Conservation (phyloP, 2,888 invertebrate genomes). For the Drosophila parthenogenetica region DNA sequence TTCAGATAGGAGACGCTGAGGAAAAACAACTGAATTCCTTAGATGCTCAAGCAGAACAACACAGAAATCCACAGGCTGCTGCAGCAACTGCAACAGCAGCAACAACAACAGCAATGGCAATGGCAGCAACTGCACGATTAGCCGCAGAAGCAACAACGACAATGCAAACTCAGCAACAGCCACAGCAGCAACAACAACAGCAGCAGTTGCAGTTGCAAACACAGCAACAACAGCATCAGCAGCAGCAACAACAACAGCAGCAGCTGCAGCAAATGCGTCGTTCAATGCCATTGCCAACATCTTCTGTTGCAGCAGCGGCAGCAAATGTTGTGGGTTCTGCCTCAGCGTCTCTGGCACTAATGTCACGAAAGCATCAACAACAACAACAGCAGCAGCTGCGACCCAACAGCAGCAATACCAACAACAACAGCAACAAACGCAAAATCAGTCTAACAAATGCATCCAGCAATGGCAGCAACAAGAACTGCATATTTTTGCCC, state of each 20-base stretch:
- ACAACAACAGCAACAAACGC: slow-evolving; percentile 43
- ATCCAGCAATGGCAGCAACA: slow-evolving; percentile 86
- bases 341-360: slow-evolving; percentile 85
- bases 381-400: slow-evolving; percentile 55
- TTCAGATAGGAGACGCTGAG: slow-evolving; percentile 86
- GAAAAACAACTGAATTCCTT: slow-evolving; percentile 84
- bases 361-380: slow-evolving; percentile 85
- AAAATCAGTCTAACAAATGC: slow-evolving; percentile 6
- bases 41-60: slow-evolving; percentile 81
- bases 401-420: slow-evolving; percentile 41
- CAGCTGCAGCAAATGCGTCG: slow-evolving; percentile 50
- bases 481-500: slow-evolving; percentile 94
- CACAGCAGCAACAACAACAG: slow-evolving; percentile 36
- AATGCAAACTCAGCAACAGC: slow-evolving; percentile 40
- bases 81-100: slow-evolving; percentile 41
- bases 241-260: slow-evolving; percentile 38
- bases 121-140: slow-evolving; percentile 34
- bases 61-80: slow-evolving; percentile 80
- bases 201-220: slow-evolving; percentile 46
- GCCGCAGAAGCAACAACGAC: slow-evolving; percentile 24
- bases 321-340: slow-evolving; percentile 83
- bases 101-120: slow-evolving; percentile 21
- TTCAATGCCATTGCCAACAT: slow-evolving; percentile 45
- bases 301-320: slow-evolving; percentile 46
- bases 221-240: slow-evolving; percentile 34